These are phyloP conservation scores for Allobates femoralis DNA, from an alignment of 2,797 vertebrate species.

Conservation along the genomic window DNA sequence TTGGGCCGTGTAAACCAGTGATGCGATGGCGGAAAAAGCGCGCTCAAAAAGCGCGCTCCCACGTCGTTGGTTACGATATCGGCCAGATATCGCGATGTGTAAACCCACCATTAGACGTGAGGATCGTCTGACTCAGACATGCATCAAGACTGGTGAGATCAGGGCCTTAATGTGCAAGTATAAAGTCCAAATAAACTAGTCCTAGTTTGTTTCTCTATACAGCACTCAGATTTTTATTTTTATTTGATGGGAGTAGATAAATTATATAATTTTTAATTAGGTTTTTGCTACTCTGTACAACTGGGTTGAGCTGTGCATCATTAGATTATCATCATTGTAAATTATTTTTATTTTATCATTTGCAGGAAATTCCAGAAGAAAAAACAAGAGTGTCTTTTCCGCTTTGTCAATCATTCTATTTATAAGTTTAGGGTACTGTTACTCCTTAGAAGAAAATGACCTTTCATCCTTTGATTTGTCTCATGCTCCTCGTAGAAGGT, in stretches of 20 bases:
- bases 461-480: background rate
- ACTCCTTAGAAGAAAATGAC: constrained; percentile 63
- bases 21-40: no score
- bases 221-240: background rate
- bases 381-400: constrained; percentile 74
- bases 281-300: background rate
- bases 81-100: no score
- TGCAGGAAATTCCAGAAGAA: constrained; percentile 55
- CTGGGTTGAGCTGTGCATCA: background rate
- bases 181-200: no score
- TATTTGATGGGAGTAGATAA: background rate
- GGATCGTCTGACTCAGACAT: no score
- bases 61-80: no score
- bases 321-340: background rate
- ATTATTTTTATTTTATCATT: background rate
- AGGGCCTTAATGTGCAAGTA: no score
- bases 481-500: constrained; percentile 65
- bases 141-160: no score
- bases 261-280: background rate
- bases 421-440: constrained; percentile 74
- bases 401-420: constrained; percentile 74
- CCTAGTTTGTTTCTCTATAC: no score
- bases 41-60: no score
- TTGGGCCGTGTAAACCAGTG: no score
- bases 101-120: no score